Evolutionary conservation across 1,140 invertebrate genomes (phyloP), one percentile per base, ranked within the genome.

Genomic region (Eumeta japonica): DNA sequence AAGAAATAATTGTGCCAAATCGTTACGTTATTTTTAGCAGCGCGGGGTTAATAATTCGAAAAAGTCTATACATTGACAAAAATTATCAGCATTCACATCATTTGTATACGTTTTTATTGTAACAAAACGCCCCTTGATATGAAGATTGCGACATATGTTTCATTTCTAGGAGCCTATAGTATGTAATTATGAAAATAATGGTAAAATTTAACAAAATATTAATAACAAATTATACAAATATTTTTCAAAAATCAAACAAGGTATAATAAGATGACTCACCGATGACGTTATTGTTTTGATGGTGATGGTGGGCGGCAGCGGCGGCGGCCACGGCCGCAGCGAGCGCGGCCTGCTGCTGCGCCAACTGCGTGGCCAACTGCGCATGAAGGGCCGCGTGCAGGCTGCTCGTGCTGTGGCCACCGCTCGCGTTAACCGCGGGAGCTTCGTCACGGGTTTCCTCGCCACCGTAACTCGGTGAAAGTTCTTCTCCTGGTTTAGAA

Each of bases 301-400:
- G 64, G 42, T 74, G 67, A 45, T 72, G 66, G 17, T 74, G 70
- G 14, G 52, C 51, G 5, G 60, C 61, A 17, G 58, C 60, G 18
- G 60, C 60, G 15, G 58, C 60, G 18, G 55, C 62, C n/a, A 59
- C 55, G 20, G 60, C 62, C 1, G 67, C 67, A 1, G 77, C 77
- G 17, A 78, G 62, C 12, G 57, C 59, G n/a, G 62, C 62, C 17
- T 77, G 76, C 52, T 81, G 79, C 53, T 79, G 76, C 39, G 76
- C 64, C 14, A 80, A 52, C 52, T 81, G 79, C 43, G 77, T 70
- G 38, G 79, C 78, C 5, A 80, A 67, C 57, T 80, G 67, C 18
- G 78, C 77, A 45, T 80, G 80, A 35, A 83, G 67, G 35, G 78
- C 79, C 17, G 77, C 76, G 64, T 72, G 67, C 62, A 67, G 50